A percentile compares a stretch with the other conserved stretches of the same genome.
These are phyloP conservation scores for Clostera curtula DNA, from an alignment of 2,888 invertebrate species.

Conservation along the genomic window DNA sequence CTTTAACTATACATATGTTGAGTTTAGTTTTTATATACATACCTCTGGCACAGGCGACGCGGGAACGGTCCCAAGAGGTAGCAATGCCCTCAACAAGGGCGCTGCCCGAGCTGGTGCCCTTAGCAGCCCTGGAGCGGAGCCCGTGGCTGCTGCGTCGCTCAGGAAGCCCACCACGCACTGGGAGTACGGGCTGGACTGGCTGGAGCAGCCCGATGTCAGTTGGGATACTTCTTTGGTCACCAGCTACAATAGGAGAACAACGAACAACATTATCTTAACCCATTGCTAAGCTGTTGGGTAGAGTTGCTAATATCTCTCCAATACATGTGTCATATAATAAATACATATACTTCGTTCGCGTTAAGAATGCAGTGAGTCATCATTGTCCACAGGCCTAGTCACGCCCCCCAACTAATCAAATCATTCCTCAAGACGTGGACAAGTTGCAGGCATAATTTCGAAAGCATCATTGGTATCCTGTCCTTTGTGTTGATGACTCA, in stretches of 20 bases:
- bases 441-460: too few species aligned
- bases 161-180: conserved; percentile 27
- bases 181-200: conserved; percentile 13
- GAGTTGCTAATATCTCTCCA: too few species aligned
- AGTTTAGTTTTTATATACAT: neutral
- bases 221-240: conserved; percentile 29
- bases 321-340: neutral
- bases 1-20: too few species aligned
- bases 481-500: too few species aligned
- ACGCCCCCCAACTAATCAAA: too few species aligned
- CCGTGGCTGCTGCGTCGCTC: conserved; percentile 22
- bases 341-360: too few species aligned
- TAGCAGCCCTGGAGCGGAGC: conserved; percentile 26
- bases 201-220: conserved; percentile 7
- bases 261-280: too few species aligned
- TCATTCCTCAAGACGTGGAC: too few species aligned
- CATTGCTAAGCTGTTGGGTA: too few species aligned
- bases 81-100: conserved; percentile 42
- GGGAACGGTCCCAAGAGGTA: conserved; percentile 24
- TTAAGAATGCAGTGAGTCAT: too few species aligned
- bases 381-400: too few species aligned
- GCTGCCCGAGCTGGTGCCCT: conserved; percentile 39
- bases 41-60: conserved; percentile 28
- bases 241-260: conserved; percentile 16
- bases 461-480: too few species aligned